Conservation (phyloP, 1,140 invertebrate genomes). For the Bombus ignitus region DNA sequence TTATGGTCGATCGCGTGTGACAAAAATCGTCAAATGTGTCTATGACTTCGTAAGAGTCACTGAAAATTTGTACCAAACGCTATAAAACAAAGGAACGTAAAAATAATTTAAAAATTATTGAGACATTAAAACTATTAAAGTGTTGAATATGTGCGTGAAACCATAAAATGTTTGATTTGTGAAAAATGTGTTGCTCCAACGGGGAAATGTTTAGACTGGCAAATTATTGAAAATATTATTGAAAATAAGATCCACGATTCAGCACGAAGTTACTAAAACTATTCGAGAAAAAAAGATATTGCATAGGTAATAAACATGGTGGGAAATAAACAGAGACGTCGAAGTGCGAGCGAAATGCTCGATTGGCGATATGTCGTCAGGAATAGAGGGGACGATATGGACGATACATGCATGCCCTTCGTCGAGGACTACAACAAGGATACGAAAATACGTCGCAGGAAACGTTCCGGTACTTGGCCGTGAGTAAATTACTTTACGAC, state of each 20-base stretch:
- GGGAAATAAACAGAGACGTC: slow-evolving; percentile 70
- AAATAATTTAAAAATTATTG: neutral
- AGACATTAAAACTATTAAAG: neutral
- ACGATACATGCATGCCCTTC: slow-evolving; percentile 33
- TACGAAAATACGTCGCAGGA: slow-evolving; percentile 72
- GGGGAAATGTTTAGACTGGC: neutral
- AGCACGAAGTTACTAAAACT: neutral
- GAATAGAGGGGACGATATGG: slow-evolving; percentile 12
- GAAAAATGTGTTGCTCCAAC: neutral
- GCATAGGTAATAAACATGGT: slow-evolving; percentile 66
- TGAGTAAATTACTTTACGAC: slow-evolving; percentile 68
- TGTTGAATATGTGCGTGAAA: neutral
- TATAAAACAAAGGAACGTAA: neutral
- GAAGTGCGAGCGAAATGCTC: slow-evolving; percentile 73
- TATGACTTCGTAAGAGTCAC: neutral
- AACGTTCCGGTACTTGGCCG: slow-evolving; percentile 79
- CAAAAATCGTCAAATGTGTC: neutral
- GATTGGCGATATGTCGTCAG: slow-evolving; percentile 66
- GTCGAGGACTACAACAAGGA: slow-evolving; percentile 64
- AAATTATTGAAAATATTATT: neutral
- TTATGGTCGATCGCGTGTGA: neutral
- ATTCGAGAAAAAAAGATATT: slow-evolving; percentile 23
- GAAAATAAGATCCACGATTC: neutral
- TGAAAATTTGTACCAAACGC: neutral
- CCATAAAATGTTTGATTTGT: neutral